Conservation (phyloP, 2,888 invertebrate genomes). For the Epinotia demarniana region DNA sequence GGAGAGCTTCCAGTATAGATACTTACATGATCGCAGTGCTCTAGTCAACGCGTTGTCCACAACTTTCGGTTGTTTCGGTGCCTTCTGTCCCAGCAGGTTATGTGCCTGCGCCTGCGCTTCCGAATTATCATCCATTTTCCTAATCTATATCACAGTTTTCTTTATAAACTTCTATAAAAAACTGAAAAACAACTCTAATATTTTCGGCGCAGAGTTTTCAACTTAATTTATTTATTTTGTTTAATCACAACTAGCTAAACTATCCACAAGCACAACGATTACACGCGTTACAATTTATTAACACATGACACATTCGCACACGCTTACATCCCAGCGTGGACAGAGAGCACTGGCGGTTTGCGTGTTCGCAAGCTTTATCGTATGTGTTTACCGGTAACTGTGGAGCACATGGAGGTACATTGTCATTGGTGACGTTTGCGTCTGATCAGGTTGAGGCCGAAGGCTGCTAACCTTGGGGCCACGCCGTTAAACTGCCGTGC, state of each 20-base stretch:
- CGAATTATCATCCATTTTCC: slow-evolving; percentile 64
- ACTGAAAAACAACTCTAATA: neutral
- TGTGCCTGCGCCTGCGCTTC: slow-evolving; percentile 72
- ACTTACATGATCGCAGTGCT: slow-evolving; percentile 75
- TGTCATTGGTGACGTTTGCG: slow-evolving; percentile 35
- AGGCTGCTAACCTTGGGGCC: slow-evolving; percentile 37
- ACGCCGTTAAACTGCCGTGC: neutral
- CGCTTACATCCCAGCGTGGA: slow-evolving; percentile 28
- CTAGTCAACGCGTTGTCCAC: slow-evolving; percentile 69
- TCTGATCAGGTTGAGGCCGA: slow-evolving; percentile 19
- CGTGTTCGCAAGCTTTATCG: slow-evolving; percentile 38
- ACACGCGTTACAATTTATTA: slow-evolving; percentile 19
- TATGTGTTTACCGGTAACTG: slow-evolving; percentile 27
- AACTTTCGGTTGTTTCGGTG: slow-evolving; percentile 53
- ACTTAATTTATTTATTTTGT: neutral
- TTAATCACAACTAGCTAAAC: neutral
- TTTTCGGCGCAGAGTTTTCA: neutral
- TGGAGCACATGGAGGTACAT: slow-evolving; percentile 34
- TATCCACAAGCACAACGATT: slow-evolving; percentile 10
- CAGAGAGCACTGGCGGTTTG: slow-evolving; percentile 39
- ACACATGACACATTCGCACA: slow-evolving; percentile 40
- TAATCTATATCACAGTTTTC: slow-evolving; percentile 30
- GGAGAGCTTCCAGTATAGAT: neutral
- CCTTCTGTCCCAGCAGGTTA: slow-evolving; percentile 73
- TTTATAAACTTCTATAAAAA: neutral